These are phyloP conservation scores for Empidonax traillii DNA, from an alignment of 2,113 vertebrate species.

Conservation along the genomic window DNA sequence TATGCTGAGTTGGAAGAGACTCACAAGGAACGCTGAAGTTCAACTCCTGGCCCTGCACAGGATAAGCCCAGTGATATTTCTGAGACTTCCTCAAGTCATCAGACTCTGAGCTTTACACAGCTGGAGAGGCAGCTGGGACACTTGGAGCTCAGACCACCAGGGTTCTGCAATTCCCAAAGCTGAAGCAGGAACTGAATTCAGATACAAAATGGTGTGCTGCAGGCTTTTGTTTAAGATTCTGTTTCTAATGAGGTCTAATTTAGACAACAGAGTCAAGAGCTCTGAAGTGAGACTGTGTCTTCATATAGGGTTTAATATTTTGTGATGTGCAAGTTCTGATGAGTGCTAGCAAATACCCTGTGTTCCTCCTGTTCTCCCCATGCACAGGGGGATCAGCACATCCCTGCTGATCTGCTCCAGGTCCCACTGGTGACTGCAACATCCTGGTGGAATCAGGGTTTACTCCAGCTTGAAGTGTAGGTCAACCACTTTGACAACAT, in stretches of 20 bases:
- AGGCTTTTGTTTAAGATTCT: not conserved
- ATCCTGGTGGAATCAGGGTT: not conserved
- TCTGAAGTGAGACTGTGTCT: not conserved
- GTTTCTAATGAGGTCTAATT: not conserved
- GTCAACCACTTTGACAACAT: not conserved
- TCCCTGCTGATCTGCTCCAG: not conserved
- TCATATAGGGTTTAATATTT: not conserved
- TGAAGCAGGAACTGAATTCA: not conserved
- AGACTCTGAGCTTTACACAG: not conserved
- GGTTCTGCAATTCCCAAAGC: not conserved
- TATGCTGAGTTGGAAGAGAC: not conserved
- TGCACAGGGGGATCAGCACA: accelerated
- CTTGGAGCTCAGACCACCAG: not conserved
- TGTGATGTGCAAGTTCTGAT: not conserved
- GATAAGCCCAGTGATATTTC: not conserved
- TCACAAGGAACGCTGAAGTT: not conserved
- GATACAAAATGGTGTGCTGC: not conserved
- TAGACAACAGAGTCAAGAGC: not conserved
- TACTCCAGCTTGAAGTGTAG: not conserved
- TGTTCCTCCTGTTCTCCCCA: not conserved
- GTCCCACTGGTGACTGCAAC: not conserved
- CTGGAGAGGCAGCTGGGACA: not conserved
- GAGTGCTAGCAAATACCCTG: accelerated
- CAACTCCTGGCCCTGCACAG: not conserved
- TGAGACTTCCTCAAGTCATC: not conserved